Evolutionary conservation across 2,888 invertebrate genomes (phyloP), one percentile per base, ranked within the genome.

Genomic region (Campoletis raptor): DNA sequence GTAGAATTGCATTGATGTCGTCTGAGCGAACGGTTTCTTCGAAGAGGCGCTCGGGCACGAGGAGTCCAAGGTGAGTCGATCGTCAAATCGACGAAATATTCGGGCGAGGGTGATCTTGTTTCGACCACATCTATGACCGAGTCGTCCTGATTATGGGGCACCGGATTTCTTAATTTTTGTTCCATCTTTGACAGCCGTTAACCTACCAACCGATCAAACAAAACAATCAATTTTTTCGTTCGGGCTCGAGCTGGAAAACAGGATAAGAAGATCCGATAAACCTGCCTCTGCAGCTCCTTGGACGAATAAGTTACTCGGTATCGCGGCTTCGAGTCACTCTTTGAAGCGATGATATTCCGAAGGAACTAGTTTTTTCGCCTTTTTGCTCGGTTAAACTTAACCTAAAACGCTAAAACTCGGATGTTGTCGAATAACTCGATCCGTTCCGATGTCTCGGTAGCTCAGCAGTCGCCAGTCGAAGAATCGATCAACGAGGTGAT

Each of bases 11-110:
- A n/a, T 1, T 37, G 61, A 69, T 57, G 21, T 61, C 30, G 77
- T 67, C 81, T 78, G 40, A 61, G 45, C 5, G 73, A 48, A 40
- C 45, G 67, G 15, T 21, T 36, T 76, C 70, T 57, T 37, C 70
- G 54, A 0, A 15, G 18, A 1, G 54, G 24, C 42, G 37, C 10
- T 52, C 78, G 73, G 18, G 42, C 52, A 21, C 74, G 66, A 5
- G 18, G 70, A 12, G 18, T 48, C 7, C 61, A 10, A 10, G 89
- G 89, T 36, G 89, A 85, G 66, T 89, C 89, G 1, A 84, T 69
- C 15, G 89, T 89, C 45, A 89, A 61, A 52, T 89, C 89, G 7
- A 89, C 83, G 10, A 66, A 81, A 42, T 76, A 81, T 15, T 84
- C 81, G 15, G 88, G 85, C 18, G 76, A 40, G n/a, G 86, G 85